Conservation (phyloP, 2,888 invertebrate genomes). For the Nomada ruficornis region DNA sequence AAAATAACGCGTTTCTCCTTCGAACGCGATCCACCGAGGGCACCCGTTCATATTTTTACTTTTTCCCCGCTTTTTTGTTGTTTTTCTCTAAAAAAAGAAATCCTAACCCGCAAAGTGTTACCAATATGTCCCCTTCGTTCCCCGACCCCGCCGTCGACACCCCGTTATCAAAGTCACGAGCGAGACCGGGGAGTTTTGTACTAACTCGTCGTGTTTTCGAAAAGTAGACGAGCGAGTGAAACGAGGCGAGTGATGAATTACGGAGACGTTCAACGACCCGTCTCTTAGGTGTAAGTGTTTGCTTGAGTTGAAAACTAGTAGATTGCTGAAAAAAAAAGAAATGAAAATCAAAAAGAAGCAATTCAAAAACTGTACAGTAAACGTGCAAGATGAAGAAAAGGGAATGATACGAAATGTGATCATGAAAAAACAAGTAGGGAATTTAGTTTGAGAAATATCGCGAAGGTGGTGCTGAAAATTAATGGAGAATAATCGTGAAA, state of each 20-base stretch:
- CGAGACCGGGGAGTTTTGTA: constrained; percentile 69
- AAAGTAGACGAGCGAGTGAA: constrained; percentile 74
- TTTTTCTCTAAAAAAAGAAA: constrained; percentile 43
- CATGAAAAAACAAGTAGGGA: not conserved
- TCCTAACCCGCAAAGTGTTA: constrained; percentile 54
- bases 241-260: constrained; percentile 57
- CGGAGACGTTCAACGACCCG: constrained; percentile 17
- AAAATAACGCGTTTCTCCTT: constrained; percentile 37
- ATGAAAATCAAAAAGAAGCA: too few relatives aligned
- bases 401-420: not conserved
- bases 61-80: constrained; percentile 67
- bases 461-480: constrained; percentile 60
- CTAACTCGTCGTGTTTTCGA: constrained; percentile 66
- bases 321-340: too few relatives aligned
- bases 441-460: constrained; percentile 19
- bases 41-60: constrained; percentile 59
- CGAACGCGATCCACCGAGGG: constrained; percentile 43
- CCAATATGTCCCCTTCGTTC: constrained; percentile 38
- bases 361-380: not conserved
- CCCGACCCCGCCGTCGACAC: constrained; percentile 9
- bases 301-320: not conserved
- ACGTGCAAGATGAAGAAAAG: not conserved
- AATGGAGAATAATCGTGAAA: not conserved
- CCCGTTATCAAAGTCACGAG: constrained; percentile 62
- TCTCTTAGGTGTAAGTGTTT: constrained; percentile 29